Conservation (phyloP, 1,140 invertebrate species). For the Agrypnia vestita region DNA sequence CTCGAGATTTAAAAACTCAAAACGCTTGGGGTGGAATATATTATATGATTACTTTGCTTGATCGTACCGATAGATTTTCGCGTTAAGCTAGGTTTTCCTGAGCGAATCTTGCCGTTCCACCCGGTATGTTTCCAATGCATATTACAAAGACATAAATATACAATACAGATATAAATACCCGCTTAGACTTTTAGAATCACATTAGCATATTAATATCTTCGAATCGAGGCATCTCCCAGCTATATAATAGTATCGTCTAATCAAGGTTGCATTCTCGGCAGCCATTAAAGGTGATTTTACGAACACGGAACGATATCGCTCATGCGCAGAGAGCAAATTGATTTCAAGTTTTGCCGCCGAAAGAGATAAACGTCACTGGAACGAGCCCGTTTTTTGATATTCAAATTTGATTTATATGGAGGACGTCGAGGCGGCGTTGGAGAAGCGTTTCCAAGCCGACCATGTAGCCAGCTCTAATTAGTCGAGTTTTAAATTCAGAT, state of each 20-base stretch:
- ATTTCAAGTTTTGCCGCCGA: constrained; percentile 5
- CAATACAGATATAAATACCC: too few species aligned
- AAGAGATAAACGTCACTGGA: not conserved
- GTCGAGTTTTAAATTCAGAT: not conserved
- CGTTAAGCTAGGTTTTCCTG: too few species aligned
- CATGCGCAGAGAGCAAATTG: not conserved
- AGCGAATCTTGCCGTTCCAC: too few species aligned
- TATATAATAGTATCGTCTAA: not conserved
- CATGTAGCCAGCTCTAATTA: not conserved
- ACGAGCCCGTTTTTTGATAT: not conserved
- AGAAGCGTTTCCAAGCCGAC: not conserved
- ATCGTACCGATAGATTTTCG: too few species aligned
- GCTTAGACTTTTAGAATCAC: too few species aligned
- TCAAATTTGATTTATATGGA: constrained; percentile 1
- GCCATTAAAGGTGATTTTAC: not conserved
- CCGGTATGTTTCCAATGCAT: too few species aligned
- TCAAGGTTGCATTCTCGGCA: not conserved
- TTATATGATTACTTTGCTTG: too few species aligned
- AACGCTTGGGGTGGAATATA: too few species aligned
- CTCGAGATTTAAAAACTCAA: too few species aligned
- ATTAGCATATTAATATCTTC: too few species aligned
- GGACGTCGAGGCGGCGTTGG: not conserved
- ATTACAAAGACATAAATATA: too few species aligned
- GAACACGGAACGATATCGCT: not conserved
- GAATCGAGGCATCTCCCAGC: too few species aligned